Evolutionary conservation across 2,888 invertebrate genomes (phyloP).

Genomic region (Drosophila neonasuta): DNA sequence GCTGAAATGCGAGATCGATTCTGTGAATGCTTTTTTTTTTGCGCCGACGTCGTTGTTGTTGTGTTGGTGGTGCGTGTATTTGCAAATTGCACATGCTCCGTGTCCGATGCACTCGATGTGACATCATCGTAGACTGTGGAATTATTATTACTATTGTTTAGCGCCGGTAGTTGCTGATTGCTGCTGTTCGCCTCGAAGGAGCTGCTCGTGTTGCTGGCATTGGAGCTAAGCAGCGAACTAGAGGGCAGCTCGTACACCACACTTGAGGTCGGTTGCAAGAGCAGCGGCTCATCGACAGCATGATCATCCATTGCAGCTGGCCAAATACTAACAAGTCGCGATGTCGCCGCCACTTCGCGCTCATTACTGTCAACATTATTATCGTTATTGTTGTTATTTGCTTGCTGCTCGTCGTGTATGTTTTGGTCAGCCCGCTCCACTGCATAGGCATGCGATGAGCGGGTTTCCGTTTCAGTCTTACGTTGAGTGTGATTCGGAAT

Average conservation of each 20-base stretch:
- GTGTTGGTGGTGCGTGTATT: slow-evolving; percentile 78
- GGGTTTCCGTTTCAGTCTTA: slow-evolving; percentile 49
- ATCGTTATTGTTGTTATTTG: slow-evolving; percentile 20
- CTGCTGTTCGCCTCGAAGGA: slow-evolving; percentile 54
- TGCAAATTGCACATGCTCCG: slow-evolving; percentile 78
- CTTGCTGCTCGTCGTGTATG: slow-evolving; percentile 13
- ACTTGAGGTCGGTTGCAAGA: slow-evolving; percentile 25
- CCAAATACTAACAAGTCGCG: slow-evolving; percentile 44
- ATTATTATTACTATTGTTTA: slow-evolving; percentile 10
- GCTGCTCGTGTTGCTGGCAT: slow-evolving; percentile 56
- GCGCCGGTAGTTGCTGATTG: slow-evolving; percentile 21
- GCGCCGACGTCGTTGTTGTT: slow-evolving; percentile 77
- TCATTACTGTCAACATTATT: slow-evolving; percentile 7
- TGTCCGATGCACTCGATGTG: slow-evolving; percentile 77
- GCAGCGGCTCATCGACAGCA: slow-evolving; percentile 59
- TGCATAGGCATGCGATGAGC: slow-evolving; percentile 7
- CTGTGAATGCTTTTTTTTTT: slow-evolving; percentile 63
- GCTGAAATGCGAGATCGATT: slow-evolving; percentile 29
- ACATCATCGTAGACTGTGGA: slow-evolving; percentile 68
- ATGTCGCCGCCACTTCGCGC: slow-evolving; percentile 5
- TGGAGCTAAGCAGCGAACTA: slow-evolving; percentile 54
- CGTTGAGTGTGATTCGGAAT: slow-evolving; percentile 59
- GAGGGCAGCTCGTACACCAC: slow-evolving; percentile 55
- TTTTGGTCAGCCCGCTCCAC: slow-evolving; percentile 15
- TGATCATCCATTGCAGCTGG: slow-evolving; percentile 65